A percentile compares a stretch with the other conserved stretches of the same genome.
These are phyloP conservation scores for Cyrtorhinus lividipennis DNA, from an alignment of 1,140 invertebrate genomes.

Conservation along the genomic window DNA sequence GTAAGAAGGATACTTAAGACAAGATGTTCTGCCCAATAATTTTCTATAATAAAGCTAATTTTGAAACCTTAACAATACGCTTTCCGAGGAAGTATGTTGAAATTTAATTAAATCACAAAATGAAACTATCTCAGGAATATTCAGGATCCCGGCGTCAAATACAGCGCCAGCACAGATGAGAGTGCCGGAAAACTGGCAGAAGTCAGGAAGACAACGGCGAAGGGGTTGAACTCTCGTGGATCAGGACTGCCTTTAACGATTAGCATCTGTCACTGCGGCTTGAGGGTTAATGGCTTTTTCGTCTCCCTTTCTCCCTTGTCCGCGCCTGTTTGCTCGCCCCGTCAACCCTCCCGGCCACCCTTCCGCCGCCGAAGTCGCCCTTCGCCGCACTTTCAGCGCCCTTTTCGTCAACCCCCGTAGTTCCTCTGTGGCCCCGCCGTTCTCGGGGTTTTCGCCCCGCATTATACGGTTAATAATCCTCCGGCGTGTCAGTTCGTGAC, in stretches of 20 bases:
- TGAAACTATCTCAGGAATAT: too few relatives aligned
- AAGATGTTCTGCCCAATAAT: too few relatives aligned
- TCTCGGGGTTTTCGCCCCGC: background rate
- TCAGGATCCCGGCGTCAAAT: too few relatives aligned
- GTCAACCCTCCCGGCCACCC: background rate
- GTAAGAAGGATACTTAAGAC: too few relatives aligned
- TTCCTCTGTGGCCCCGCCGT: background rate
- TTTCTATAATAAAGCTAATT: too few relatives aligned
- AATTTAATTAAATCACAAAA: too few relatives aligned
- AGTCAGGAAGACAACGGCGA: too few relatives aligned
- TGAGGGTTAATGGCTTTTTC: background rate
- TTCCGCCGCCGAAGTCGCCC: background rate
- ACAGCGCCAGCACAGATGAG: too few relatives aligned
- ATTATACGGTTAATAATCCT: slow-evolving; percentile 8
- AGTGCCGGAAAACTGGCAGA: background rate
- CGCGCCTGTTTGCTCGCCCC: background rate
- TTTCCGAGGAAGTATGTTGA: too few relatives aligned
- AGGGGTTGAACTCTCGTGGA: too few relatives aligned
- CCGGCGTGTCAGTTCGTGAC: background rate
- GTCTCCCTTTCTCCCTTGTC: background rate
- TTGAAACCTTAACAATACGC: too few relatives aligned
- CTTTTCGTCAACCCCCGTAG: background rate
- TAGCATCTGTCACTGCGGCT: slow-evolving; percentile 2
- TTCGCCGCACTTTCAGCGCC: slow-evolving; percentile 4
- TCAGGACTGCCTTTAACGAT: slow-evolving; percentile 3